Evolutionary conservation across 1,140 invertebrate genomes (phyloP), one percentile per base, ranked within the genome.

Genomic region (Brachionus angularis): DNA sequence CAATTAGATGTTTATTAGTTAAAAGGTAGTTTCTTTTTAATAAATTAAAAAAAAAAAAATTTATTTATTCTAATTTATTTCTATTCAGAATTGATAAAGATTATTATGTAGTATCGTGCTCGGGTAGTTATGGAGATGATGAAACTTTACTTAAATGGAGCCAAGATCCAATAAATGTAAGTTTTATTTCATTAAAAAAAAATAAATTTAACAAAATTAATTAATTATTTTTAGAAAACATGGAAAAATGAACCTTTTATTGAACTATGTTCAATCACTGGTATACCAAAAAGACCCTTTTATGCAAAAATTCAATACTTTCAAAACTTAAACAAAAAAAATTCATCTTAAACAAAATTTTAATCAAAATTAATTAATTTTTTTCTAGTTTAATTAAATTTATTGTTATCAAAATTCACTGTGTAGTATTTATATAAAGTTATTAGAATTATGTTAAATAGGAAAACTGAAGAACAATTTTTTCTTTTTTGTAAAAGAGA

Each of bases 161-260:
- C 78, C 77, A 73, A 82, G 83, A 62, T 73, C 76, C 52, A 78
- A 81, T 82, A 75, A 72, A 71, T 14, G 39, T 1, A 12, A 1
- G 18, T 44, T 21, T 33, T 53, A 8, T 42, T 44, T 46, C 14
- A 10, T 50, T 25, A 53, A 7, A 18, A 39, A 8, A 31, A 21
- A 0, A 18, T 33, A 70, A 29, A 1, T 47, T 27, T 62, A 5
- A 23, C 1, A 18, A 50, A 31, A 34, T 36, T 49, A 16, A 39
- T 21, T 64, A 33, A 14, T 33, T 52, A 71, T 34, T 75, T 77
- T 50, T 73, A 84, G 83, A 76, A 78, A 62, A 75, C 84, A 8
- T 85, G 84, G 84, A 84, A 82, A 7, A 85, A 85, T 74, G 82
- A 84, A 71, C 83, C 83, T 16, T 76, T 84, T 25, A 74, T 82